These are phyloP conservation scores for Chalcis sispes DNA, from an alignment of 2,888 invertebrate genomes.

Conservation along the genomic window DNA sequence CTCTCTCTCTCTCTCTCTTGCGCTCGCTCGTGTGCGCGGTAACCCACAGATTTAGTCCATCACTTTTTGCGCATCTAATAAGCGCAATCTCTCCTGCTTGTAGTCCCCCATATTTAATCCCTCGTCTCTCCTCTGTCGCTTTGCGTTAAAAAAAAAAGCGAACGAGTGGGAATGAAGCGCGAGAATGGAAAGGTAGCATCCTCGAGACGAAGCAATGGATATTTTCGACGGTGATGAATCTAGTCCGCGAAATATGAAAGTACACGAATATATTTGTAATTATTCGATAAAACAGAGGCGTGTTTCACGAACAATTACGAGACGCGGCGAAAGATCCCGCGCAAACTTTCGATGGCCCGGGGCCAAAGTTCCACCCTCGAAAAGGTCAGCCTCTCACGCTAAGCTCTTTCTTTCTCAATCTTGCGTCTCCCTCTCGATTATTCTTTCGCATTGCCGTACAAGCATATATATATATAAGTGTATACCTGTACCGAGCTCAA, in stretches of 20 bases:
- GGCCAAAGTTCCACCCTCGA: slow-evolving; percentile 51
- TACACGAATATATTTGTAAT: not conserved
- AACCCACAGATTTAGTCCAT: too few relatives aligned
- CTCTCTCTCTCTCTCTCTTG: too few relatives aligned
- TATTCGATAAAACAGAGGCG: slow-evolving; percentile 1
- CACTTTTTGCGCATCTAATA: too few relatives aligned
- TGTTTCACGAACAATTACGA: slow-evolving; percentile 6
- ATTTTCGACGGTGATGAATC: not conserved
- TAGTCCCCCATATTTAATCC: too few relatives aligned
- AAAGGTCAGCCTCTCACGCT: slow-evolving; percentile 56
- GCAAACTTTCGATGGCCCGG: slow-evolving; percentile 48
- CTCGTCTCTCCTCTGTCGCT: too few relatives aligned
- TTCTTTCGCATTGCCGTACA: not conserved
- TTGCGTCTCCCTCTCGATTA: slow-evolving; percentile 1
- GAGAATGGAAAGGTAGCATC: too few relatives aligned
- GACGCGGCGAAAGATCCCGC: not conserved
- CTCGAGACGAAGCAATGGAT: too few relatives aligned
- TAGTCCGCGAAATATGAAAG: not conserved
- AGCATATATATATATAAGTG: not conserved
- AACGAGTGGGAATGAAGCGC: too few relatives aligned
- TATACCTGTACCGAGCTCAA: not conserved
- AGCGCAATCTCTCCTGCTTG: too few relatives aligned
- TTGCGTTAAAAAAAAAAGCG: too few relatives aligned
- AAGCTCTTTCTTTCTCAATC: not conserved
- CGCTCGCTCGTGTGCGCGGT: too few relatives aligned